A percentile compares a stretch with the other conserved stretches of the same genome.
Conservation (phyloP, 2,113 vertebrate species). For the Tragelaphus scriptus region DNA sequence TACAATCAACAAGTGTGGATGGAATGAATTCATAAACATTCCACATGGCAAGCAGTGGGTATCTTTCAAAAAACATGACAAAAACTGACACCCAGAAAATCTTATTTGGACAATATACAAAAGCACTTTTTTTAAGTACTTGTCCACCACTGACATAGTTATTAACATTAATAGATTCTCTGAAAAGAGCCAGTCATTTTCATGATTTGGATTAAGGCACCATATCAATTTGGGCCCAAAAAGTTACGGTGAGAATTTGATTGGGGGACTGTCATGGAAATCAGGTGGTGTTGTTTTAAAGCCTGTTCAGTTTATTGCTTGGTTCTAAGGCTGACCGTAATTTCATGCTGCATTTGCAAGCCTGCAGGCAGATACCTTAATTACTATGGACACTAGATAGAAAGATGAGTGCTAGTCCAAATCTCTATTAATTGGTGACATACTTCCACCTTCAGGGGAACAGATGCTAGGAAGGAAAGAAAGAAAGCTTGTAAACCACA, state of each 20-base stretch:
- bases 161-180: constrained; percentile 48
- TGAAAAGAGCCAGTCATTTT: constrained; percentile 19
- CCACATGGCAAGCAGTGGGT: background rate
- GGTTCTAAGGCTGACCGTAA: constrained; percentile 32
- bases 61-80: constrained; percentile 22
- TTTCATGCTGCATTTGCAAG: constrained; percentile 66
- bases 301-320: background rate
- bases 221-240: constrained; percentile 6
- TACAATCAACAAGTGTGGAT: background rate
- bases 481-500: constrained; percentile 27
- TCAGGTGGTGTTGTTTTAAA: background rate
- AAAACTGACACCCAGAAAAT: constrained; percentile 13
- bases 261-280: constrained; percentile 3
- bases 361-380: constrained; percentile 55
- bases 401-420: constrained; percentile 48
- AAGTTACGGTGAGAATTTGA: constrained; percentile 37
- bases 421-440: constrained; percentile 55
- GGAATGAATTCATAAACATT: background rate
- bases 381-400: constrained; percentile 42
- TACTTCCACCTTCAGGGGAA: constrained; percentile 46
- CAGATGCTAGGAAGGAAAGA: constrained; percentile 51
- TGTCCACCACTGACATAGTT: background rate
- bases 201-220: constrained; percentile 26
- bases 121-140: background rate
- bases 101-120: constrained; percentile 25